Conservation (phyloP, 1,140 invertebrate species). For the Nasonia vitripennis region DNA sequence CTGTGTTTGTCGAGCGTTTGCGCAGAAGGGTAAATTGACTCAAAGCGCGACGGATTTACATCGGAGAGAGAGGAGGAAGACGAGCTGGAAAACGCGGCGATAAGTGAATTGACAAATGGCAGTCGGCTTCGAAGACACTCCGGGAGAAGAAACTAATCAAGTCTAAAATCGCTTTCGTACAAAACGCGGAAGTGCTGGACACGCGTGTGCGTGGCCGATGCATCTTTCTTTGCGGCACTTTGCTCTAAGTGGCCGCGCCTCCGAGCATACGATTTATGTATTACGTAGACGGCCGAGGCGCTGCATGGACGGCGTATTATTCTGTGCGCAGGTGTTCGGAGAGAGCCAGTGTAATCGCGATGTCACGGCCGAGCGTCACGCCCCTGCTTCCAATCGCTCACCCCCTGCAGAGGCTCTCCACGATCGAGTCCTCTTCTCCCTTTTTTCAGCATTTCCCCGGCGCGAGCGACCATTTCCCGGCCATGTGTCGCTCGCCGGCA, state of each 20-base stretch:
- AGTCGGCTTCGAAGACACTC: not conserved
- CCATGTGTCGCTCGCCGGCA: not conserved
- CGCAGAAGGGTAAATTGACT: slow-evolving; percentile 14
- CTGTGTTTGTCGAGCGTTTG: not conserved
- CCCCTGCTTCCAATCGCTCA: slow-evolving; percentile 46
- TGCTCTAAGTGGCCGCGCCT: slow-evolving; percentile 58
- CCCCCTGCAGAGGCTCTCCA: slow-evolving; percentile 24
- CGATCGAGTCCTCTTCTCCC: slow-evolving; percentile 29
- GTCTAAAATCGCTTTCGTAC: slow-evolving; percentile 57
- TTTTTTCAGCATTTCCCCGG: slow-evolving; percentile 34
- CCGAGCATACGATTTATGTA: slow-evolving; percentile 44
- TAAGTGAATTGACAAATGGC: slow-evolving; percentile 50
- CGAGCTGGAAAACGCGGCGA: slow-evolving; percentile 48
- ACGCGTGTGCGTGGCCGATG: slow-evolving; percentile 56
- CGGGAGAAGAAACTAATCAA: slow-evolving; percentile 55
- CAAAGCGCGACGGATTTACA: not conserved
- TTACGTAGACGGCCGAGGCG: not conserved
- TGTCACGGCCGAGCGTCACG: slow-evolving; percentile 62
- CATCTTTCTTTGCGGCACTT: slow-evolving; percentile 65
- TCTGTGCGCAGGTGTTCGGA: slow-evolving; percentile 66
- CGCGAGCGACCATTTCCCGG: not conserved
- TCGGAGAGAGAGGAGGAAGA: too few relatives aligned
- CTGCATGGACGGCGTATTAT: slow-evolving; percentile 41
- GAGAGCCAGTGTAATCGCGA: slow-evolving; percentile 70
- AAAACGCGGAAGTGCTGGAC: slow-evolving; percentile 1